phyloP scores from a whole-genome alignment of 2,888 invertebrate genomes.

The Podotricha telesiphe region DNA sequence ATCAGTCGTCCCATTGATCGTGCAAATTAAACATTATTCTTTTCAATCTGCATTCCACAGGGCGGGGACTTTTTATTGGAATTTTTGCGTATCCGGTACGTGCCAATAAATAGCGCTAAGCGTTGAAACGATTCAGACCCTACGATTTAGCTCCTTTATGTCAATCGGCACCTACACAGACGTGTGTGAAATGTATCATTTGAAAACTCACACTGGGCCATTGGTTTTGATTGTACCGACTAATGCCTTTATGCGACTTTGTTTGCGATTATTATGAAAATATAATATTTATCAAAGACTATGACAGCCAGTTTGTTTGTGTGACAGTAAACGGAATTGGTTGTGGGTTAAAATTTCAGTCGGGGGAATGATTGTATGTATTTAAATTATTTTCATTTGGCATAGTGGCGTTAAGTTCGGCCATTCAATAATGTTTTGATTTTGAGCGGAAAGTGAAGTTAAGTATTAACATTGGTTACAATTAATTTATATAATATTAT shows the following conservation, averaged over 20 bases:
- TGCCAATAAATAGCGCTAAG: conserved; percentile 80
- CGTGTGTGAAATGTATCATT: conserved; percentile 31
- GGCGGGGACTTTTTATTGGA: conserved; percentile 77
- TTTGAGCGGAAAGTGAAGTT: no score
- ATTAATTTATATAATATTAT: no score
- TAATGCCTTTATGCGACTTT: conserved; percentile 1
- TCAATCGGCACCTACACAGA: conserved; percentile 65
- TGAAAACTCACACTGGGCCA: conserved; percentile 13
- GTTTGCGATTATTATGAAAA: no score
- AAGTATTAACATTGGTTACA: no score
- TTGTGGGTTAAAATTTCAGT: no score
- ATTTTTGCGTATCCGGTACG: conserved; percentile 80
- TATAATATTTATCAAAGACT: no score
- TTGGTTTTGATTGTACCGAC: not conserved
- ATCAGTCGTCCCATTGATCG: conserved; percentile 65
- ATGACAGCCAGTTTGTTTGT: no score
- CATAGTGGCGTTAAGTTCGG: no score
- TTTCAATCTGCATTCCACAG: conserved; percentile 70
- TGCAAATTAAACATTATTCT: conserved; percentile 82
- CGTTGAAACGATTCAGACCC: conserved; percentile 67
- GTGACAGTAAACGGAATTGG: no score
- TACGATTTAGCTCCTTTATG: conserved; percentile 76
- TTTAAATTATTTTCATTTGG: no score
- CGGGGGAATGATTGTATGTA: no score
- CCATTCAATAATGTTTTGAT: no score